Conservation (phyloP, 2,113 vertebrate species). For the Pomatostomus ruficeps region DNA sequence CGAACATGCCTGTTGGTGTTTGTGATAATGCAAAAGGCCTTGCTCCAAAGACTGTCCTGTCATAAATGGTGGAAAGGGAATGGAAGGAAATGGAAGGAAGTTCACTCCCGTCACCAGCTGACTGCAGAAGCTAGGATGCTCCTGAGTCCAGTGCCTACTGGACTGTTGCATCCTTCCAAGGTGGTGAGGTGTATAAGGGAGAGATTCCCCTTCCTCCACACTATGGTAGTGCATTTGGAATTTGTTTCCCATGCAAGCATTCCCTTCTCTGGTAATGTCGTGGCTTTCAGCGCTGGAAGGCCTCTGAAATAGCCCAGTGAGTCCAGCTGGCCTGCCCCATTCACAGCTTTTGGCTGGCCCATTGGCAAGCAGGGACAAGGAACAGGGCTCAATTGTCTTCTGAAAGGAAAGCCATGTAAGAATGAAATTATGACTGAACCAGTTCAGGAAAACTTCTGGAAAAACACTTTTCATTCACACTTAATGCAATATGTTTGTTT, state of each 20-base stretch:
- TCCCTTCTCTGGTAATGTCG: neutral
- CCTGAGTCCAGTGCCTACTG: neutral
- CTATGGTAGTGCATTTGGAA: neutral
- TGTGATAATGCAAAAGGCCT: neutral
- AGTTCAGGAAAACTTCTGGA: neutral
- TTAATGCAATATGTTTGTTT: neutral
- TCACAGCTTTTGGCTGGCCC: neutral
- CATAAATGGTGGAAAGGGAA: neutral
- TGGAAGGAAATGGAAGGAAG: neutral
- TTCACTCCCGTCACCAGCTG: neutral
- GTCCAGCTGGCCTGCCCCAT: neutral
- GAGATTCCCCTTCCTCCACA: neutral
- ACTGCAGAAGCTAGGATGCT: neutral
- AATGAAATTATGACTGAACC: neutral
- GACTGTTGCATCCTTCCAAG: neutral
- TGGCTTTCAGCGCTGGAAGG: neutral
- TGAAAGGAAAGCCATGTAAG: neutral
- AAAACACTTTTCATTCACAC: neutral
- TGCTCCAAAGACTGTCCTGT: neutral
- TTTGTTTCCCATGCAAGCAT: neutral
- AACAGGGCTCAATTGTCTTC: neutral
- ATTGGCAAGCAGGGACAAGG: neutral
- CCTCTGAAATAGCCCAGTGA: neutral
- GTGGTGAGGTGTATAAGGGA: neutral
- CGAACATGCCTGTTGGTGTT: fast-evolving